Conservation (phyloP, 2,888 invertebrate species). For the Epiblema foenella region DNA sequence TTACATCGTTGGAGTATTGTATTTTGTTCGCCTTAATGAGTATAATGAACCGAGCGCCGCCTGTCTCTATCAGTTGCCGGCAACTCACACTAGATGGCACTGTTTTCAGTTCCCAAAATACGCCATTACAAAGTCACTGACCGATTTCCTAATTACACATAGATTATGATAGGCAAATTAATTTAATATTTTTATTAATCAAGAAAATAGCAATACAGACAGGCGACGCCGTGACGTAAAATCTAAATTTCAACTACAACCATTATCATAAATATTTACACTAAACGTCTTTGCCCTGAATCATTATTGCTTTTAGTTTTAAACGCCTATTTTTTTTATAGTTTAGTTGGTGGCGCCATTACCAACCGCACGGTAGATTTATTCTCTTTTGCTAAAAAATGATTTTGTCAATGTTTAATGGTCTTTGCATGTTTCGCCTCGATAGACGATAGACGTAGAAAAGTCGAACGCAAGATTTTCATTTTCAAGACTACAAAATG, state of each 20-base stretch:
- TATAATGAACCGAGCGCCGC: slow-evolving; percentile 59
- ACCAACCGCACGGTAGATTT: slow-evolving; percentile 1
- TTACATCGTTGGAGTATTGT: slow-evolving; percentile 79
- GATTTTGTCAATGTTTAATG: neutral
- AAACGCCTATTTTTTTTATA: neutral
- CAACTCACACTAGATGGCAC: slow-evolving; percentile 55
- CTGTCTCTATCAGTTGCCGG: slow-evolving; percentile 51
- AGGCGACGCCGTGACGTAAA: slow-evolving; percentile 55
- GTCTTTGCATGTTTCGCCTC: too few relatives aligned
- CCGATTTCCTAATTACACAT: slow-evolving; percentile 38
- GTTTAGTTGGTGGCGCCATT: neutral
- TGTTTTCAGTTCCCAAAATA: slow-evolving; percentile 48
- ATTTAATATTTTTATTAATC: slow-evolving; percentile 19
- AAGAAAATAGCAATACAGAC: slow-evolving; percentile 49
- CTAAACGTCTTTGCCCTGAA: slow-evolving; percentile 50
- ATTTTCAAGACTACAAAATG: too few relatives aligned
- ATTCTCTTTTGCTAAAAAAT: neutral
- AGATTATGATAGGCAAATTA: slow-evolving; percentile 34
- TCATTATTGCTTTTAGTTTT: slow-evolving; percentile 41
- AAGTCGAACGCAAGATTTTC: too few relatives aligned
- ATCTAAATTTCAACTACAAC: slow-evolving; percentile 69
- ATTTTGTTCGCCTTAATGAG: slow-evolving; percentile 68
- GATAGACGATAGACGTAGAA: too few relatives aligned
- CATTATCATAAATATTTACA: slow-evolving; percentile 66
- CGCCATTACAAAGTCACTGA: slow-evolving; percentile 63